phyloP scores from a whole-genome alignment of 2,888 invertebrate genomes.

The Troides helena region DNA sequence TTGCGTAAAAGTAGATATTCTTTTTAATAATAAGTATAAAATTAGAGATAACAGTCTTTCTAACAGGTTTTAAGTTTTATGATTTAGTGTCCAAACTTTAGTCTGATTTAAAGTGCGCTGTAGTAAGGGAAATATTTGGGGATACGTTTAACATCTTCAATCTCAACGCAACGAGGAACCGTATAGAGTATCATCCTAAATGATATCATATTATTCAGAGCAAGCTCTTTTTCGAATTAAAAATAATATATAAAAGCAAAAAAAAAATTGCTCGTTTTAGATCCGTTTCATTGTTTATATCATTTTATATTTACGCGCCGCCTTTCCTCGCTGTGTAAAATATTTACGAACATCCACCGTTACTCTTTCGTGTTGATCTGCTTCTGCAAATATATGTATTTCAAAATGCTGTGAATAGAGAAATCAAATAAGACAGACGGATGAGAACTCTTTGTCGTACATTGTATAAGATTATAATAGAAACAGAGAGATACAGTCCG shows the following conservation, averaged over 20 bases:
- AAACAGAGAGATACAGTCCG: background rate
- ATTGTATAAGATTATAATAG: slow-evolving; percentile 2
- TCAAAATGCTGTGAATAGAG: background rate
- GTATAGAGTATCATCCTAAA: too few species aligned
- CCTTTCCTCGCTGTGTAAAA: background rate
- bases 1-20: too few species aligned
- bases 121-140: too few species aligned
- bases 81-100: too few species aligned
- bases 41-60: too few species aligned
- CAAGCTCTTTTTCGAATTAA: background rate
- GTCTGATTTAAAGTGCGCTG: too few species aligned
- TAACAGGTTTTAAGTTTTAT: too few species aligned
- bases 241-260: background rate
- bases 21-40: too few species aligned
- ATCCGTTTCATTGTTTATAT: background rate
- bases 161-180: too few species aligned
- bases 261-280: background rate
- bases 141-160: too few species aligned
- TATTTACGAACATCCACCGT: background rate
- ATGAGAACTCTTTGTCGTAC: slow-evolving; percentile 1
- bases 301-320: slow-evolving; percentile 1
- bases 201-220: too few species aligned
- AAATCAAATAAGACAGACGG: background rate
- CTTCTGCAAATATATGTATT: background rate
- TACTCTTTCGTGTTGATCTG: background rate